Percentiles rank a stretch among this genome's conserved stretches.
Conservation (phyloP, 2,113 vertebrate species). For the Heloderma charlesbogerti region DNA sequence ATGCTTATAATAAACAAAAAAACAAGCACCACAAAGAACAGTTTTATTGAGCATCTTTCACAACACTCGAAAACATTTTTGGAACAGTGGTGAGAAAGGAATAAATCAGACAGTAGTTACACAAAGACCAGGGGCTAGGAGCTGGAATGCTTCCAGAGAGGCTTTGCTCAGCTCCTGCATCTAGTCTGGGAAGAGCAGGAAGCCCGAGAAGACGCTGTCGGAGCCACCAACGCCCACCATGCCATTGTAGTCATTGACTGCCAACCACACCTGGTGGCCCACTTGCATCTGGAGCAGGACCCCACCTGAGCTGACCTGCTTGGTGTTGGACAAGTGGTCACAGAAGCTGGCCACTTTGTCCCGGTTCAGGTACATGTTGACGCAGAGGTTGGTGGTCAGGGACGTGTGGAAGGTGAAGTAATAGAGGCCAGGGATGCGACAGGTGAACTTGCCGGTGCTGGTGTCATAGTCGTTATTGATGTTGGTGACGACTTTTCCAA, state of each 20-base stretch:
- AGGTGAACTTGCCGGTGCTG: slow-evolving; percentile 80
- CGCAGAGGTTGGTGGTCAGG: slow-evolving; percentile 74
- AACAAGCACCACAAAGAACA: neutral
- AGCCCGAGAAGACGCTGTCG: slow-evolving; percentile 86
- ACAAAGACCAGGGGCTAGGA: neutral
- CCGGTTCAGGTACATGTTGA: slow-evolving; percentile 50
- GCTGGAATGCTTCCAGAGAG: neutral
- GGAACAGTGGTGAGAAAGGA: neutral
- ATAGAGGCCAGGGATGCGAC: slow-evolving; percentile 80
- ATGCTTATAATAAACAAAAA: fast-evolving
- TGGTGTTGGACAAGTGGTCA: slow-evolving; percentile 74
- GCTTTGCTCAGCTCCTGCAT: too few relatives aligned
- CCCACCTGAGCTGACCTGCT: slow-evolving; percentile 83
- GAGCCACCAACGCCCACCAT: slow-evolving; percentile 75
- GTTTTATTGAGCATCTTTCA: neutral
- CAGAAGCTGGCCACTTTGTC: slow-evolving; percentile 79
- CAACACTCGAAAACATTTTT: neutral
- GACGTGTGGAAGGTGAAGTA: slow-evolving; percentile 85
- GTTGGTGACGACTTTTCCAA: slow-evolving; percentile 77
- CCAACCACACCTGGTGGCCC: slow-evolving; percentile 80
- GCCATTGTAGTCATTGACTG: slow-evolving; percentile 77
- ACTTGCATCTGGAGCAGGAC: slow-evolving; percentile 65
- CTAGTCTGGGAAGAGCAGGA: slow-evolving; percentile 84
- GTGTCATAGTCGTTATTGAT: slow-evolving; percentile 72
- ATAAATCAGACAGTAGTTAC: neutral